These are phyloP conservation scores for Streptopelia turtur DNA, from an alignment of 2,797 vertebrate species.

Conservation along the genomic window DNA sequence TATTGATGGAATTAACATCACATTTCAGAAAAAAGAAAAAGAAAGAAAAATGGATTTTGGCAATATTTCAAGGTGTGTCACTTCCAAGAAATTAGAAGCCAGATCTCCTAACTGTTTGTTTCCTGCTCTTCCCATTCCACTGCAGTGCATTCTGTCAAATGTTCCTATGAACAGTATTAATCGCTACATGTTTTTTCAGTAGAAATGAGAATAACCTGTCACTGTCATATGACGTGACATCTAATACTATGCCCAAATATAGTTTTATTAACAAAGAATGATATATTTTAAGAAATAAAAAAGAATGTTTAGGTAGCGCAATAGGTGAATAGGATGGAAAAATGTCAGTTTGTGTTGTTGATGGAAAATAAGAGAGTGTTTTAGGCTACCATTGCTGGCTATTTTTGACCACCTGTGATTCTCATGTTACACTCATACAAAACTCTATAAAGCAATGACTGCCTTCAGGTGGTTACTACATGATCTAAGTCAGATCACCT, in stretches of 20 bases:
- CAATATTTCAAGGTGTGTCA: background rate
- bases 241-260: background rate
- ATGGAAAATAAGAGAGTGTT: background rate
- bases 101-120: background rate
- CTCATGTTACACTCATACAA: background rate
- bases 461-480: background rate
- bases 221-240: background rate
- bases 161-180: background rate
- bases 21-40: background rate
- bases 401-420: background rate
- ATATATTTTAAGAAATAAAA: background rate
- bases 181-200: background rate
- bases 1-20: background rate
- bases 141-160: background rate
- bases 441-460: background rate
- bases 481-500: background rate
- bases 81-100: background rate
- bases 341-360: background rate
- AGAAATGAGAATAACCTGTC: background rate
- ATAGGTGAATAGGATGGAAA: background rate
- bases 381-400: background rate
- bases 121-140: background rate
- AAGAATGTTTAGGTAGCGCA: background rate
- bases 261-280: background rate
- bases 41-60: background rate